Conservation (phyloP, 2,113 vertebrate genomes). For the Maccullochella peelii region DNA sequence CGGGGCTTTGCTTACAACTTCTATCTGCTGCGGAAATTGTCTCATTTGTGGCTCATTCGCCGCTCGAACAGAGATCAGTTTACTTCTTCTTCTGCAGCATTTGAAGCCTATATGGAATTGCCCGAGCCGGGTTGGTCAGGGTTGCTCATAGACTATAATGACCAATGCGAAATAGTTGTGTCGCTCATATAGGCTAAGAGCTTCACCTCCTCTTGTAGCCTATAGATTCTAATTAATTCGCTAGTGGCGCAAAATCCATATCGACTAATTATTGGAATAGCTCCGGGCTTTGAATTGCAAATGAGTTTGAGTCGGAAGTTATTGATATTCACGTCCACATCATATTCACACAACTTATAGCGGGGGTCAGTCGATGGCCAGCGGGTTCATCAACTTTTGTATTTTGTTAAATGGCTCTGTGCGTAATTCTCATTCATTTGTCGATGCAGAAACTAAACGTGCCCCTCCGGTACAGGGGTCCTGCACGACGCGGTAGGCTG, state of each 20-base stretch:
- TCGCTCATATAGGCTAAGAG: conserved; percentile 4
- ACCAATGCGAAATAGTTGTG: conserved; percentile 20
- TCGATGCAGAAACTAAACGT: background rate
- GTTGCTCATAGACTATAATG: background rate
- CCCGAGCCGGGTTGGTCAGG: conserved; percentile 10
- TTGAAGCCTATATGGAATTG: background rate
- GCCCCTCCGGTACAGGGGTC: conserved; percentile 35
- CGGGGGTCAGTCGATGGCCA: background rate
- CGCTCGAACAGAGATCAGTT: conserved; percentile 25
- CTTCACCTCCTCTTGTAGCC: conserved; percentile 12
- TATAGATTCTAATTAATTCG: background rate
- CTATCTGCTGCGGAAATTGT: background rate
- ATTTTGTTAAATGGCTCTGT: background rate
- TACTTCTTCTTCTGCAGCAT: conserved; percentile 42
- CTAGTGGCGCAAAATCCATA: background rate
- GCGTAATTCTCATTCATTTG: conserved; percentile 13
- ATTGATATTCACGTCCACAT: background rate
- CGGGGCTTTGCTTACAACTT: conserved; percentile 28
- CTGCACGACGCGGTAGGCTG: conserved; percentile 16
- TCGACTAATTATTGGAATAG: conserved; percentile 26
- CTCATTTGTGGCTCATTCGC: conserved; percentile 5
- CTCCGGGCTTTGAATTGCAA: conserved; percentile 33
- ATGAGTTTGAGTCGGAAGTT: conserved; percentile 48
- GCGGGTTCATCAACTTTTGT: conserved; percentile 47
- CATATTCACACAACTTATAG: background rate